Conservation (phyloP, 1,140 invertebrate genomes). For the Temnothorax nylanderi region DNA sequence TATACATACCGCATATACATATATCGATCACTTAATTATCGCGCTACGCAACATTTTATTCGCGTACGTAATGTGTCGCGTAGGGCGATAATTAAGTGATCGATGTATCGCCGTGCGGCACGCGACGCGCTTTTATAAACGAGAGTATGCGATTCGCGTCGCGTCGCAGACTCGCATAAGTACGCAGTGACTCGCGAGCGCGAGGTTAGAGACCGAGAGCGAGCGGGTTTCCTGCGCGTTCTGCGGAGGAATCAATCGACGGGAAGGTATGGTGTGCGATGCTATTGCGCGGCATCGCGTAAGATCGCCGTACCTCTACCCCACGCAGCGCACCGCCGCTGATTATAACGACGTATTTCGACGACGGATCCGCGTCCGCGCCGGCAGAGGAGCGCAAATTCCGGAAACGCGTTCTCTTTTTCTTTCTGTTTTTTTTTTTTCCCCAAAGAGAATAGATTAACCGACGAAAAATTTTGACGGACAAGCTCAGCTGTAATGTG, state of each 20-base stretch:
- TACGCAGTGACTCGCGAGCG: background rate
- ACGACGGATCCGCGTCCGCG: background rate
- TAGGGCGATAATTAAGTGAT: background rate
- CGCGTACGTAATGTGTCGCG: background rate
- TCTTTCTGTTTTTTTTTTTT: too few relatives aligned
- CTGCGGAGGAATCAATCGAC: conserved; percentile 8
- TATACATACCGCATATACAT: background rate
- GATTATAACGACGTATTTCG: background rate
- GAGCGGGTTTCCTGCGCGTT: background rate
- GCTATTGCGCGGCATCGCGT: conserved; percentile 46
- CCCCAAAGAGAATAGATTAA: background rate
- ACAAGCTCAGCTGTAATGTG: background rate
- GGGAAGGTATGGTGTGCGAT: conserved; percentile 22
- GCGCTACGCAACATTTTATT: too few relatives aligned
- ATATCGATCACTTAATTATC: background rate
- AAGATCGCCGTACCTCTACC: conserved; percentile 51
- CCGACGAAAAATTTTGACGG: background rate
- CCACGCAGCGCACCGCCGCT: background rate
- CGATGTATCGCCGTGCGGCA: background rate
- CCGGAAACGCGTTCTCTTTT: background rate
- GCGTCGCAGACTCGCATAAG: too few relatives aligned
- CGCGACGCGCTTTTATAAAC: background rate
- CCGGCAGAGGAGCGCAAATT: background rate
- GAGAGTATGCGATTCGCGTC: background rate
- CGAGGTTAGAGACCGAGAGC: background rate